Conservation (phyloP, 2,113 vertebrate species). For the Acanthisitta chloris region DNA sequence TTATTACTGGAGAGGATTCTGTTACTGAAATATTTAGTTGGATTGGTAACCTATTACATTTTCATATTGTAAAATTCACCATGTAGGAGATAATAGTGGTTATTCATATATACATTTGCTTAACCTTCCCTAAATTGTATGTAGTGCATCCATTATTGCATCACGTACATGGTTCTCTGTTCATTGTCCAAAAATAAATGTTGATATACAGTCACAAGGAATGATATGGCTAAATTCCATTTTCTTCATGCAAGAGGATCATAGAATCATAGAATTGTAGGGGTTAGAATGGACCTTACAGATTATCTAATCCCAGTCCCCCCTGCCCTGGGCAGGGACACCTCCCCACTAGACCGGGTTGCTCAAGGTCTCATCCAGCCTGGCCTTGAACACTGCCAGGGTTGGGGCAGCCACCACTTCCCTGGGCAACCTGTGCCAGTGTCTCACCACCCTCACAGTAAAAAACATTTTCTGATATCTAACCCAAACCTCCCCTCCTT, state of each 20-base stretch:
- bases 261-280: too few species aligned
- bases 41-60: neutral
- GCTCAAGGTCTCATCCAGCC: too few species aligned
- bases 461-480: too few species aligned
- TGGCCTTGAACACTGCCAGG: too few species aligned
- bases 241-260: neutral
- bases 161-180: neutral
- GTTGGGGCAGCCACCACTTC: too few species aligned
- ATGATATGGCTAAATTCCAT: neutral
- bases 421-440: too few species aligned
- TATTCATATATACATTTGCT: neutral
- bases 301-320: too few species aligned
- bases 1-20: neutral
- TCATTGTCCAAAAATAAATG: neutral
- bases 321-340: too few species aligned
- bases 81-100: accelerated
- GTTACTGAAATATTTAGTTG: neutral
- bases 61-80: neutral
- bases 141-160: neutral
- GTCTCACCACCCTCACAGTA: too few species aligned
- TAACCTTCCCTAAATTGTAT: neutral
- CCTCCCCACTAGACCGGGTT: too few species aligned
- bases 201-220: neutral
- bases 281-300: too few species aligned
- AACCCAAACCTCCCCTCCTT: too few species aligned